Evolutionary conservation across 64 coral and sea anemone genomes (phyloP).

Genomic region (Montipora efflorescens): DNA sequence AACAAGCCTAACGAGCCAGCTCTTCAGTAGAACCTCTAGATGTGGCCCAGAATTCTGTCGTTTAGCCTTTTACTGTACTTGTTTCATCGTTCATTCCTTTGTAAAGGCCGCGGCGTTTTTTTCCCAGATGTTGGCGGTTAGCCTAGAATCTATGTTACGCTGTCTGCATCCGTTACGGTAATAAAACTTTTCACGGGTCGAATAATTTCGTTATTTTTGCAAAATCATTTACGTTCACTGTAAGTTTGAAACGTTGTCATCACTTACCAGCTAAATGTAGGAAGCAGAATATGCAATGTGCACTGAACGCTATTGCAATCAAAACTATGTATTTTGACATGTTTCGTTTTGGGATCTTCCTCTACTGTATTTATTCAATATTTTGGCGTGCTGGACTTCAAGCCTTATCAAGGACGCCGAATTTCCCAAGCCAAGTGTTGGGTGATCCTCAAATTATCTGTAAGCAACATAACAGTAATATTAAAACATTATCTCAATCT

Average conservation of each 20-base stretch:
- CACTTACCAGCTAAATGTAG: constrained; percentile 13
- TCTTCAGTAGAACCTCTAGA: too few species aligned
- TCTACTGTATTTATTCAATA: background rate
- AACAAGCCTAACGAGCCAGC: too few species aligned
- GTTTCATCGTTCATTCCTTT: too few species aligned
- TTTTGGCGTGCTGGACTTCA: background rate
- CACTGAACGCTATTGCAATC: background rate
- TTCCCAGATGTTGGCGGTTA: too few species aligned
- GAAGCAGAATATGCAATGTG: background rate
- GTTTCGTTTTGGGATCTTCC: background rate
- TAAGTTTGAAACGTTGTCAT: background rate
- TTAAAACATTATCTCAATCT: background rate
- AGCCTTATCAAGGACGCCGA: background rate
- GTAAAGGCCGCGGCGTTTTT: too few species aligned
- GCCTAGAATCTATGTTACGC: too few species aligned
- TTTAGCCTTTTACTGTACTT: too few species aligned
- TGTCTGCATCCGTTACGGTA: too few species aligned
- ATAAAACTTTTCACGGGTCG: too few species aligned
- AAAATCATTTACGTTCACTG: background rate
- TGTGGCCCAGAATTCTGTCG: too few species aligned
- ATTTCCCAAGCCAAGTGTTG: background rate
- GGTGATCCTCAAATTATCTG: background rate
- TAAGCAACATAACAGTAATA: background rate
- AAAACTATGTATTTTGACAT: constrained; percentile 7
- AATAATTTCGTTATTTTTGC: too few species aligned